Percentiles rank a stretch among this genome's conserved stretches.
phyloP scores from a whole-genome alignment of 92 coral and sea anemone species.

The Heliopora coerulea region DNA sequence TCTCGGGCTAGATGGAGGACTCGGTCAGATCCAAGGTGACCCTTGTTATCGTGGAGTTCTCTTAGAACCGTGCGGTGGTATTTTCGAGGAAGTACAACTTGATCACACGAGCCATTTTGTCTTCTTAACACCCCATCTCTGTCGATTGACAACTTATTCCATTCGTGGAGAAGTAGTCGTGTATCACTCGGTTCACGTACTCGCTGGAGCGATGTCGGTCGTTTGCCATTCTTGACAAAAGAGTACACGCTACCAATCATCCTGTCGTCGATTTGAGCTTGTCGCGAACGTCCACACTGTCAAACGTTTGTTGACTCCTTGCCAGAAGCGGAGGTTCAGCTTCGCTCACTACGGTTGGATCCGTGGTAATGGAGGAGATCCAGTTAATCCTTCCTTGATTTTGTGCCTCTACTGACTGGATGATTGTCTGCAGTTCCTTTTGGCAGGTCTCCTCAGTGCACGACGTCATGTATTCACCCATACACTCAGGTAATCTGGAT shows the following conservation, averaged over 20 bases:
- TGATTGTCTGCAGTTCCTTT: too few relatives aligned
- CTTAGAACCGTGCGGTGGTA: constrained; percentile 37
- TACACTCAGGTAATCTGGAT: too few relatives aligned
- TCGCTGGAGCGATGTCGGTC: constrained; percentile 13
- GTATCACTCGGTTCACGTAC: constrained; percentile 39
- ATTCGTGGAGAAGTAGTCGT: constrained; percentile 49
- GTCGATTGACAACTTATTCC: constrained; percentile 54
- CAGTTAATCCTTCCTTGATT: too few relatives aligned
- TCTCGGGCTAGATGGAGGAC: constrained; percentile 45
- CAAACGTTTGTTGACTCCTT: too few relatives aligned
- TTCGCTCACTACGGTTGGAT: too few relatives aligned
- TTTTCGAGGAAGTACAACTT: constrained; percentile 46
- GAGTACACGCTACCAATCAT: constrained; percentile 2
- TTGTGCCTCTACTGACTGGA: too few relatives aligned
- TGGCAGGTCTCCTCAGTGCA: too few relatives aligned
- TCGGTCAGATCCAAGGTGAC: constrained; percentile 43
- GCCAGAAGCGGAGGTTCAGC: too few relatives aligned
- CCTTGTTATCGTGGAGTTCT: constrained; percentile 59
- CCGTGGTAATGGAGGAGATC: too few relatives aligned
- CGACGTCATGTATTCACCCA: too few relatives aligned
- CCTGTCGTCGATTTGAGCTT: constrained; percentile 23
- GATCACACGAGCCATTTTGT: constrained; percentile 23
- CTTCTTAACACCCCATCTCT: constrained; percentile 56
- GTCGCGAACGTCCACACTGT: too few relatives aligned
- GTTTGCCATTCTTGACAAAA: neutral